A percentile compares a stretch with the other conserved stretches of the same genome.
phyloP scores from a whole-genome alignment of 2,888 invertebrate species.

The Hoplodrina ambigua region DNA sequence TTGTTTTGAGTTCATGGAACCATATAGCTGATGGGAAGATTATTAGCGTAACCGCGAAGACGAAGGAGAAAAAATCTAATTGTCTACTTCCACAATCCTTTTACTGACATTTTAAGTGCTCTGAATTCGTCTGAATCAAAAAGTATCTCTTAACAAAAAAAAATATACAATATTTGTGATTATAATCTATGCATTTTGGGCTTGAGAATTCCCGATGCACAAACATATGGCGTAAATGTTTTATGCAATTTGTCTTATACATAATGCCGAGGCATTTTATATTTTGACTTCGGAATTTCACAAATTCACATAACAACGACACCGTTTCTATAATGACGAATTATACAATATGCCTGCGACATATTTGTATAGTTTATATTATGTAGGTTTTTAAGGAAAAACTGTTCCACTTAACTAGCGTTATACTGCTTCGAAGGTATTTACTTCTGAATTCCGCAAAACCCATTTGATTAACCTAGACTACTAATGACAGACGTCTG shows the following conservation, averaged over 20 bases:
- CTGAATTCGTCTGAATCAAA: conserved; percentile 21
- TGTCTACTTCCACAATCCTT: conserved; percentile 40
- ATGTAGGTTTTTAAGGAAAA: conserved; percentile 1
- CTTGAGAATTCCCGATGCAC: too few relatives aligned
- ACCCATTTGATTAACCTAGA: conserved; percentile 61
- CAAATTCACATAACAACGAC: too few relatives aligned
- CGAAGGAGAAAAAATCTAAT: conserved; percentile 40
- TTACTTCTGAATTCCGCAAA: conserved; percentile 36
- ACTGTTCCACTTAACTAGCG: conserved; percentile 5
- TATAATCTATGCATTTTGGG: neutral
- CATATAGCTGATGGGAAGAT: conserved; percentile 56
- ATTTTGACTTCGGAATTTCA: neutral
- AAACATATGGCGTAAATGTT: too few relatives aligned
- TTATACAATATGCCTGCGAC: too few relatives aligned
- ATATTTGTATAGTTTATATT: too few relatives aligned
- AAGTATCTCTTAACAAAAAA: conserved; percentile 2
- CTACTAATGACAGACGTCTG: conserved; percentile 59
- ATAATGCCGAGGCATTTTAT: neutral
- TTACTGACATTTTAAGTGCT: conserved; percentile 27
- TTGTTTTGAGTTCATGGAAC: conserved; percentile 56
- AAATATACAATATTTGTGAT: neutral
- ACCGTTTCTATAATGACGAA: too few relatives aligned
- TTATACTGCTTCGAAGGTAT: neutral
- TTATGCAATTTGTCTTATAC: neutral
- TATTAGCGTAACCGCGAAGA: conserved; percentile 52